Evolutionary conservation across 2,888 invertebrate species (phyloP), one percentile per base, ranked within the genome.

Genomic region (Acronicta leporina): DNA sequence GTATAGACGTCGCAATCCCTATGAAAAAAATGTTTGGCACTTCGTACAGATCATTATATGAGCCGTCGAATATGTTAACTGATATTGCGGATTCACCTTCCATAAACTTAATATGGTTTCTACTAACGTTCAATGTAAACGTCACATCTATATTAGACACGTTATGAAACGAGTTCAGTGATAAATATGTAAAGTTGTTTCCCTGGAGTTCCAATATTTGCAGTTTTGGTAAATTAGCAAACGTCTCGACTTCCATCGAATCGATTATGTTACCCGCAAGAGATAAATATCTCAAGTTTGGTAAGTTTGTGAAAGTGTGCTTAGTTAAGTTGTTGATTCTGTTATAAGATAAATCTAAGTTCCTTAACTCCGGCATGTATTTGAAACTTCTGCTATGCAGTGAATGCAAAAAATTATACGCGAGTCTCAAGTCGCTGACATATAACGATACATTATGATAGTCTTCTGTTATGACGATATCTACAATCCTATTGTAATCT

Each of bases 231-330:
- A 98, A 94, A 83, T 97, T 96, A 57, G 95, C 94, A 83, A 98
- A 97, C 7, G 98, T 96, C 54, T 96, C 95, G 45, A 95, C 95
- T 63, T 96, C 96, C 78, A 99, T 96, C 71, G 95, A 95, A 68
- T 95, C 95, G 80, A 99, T 95, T 78, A 96, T 95, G 92, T 99
- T 99, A 83, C 97, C 96, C 53, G 97, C 97, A 77, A 99, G 93
- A 87, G 98, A 97, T 79, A 99, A 94, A 83, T 97, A 97, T 77
- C 96, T 96, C 75, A 99, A 95, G 87, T 96, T 96, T 38, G 97
- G 96, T 86, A 98, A 95, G 89, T 97, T 96, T 77, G 95, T 95
- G 86, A 99, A 98, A 67, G 97, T 96, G 81, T 96, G 95, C 72
- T 95, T 95, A 80, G 96, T 95, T 69, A 98, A 94, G 75, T 95